Evolutionary conservation across 2,888 invertebrate species (phyloP), one percentile per base, ranked within the genome.

Genomic region (Pandemis cinnamomeana): DNA sequence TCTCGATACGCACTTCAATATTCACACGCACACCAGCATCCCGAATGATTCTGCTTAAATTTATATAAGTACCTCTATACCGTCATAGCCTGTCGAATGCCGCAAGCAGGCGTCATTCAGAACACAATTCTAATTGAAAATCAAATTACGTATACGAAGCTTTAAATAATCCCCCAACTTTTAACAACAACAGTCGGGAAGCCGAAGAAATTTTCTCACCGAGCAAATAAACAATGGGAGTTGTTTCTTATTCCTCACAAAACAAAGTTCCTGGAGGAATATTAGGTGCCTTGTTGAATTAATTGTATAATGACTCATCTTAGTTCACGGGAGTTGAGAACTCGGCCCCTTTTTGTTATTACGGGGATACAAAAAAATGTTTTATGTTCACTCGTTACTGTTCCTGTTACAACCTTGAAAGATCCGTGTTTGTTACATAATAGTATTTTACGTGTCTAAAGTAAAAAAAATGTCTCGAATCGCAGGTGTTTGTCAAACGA

Each of bases 221-320:
- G 86, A 84, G 83, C 84, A 82, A 85, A 80, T 81, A 76, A 80
- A 80, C 84, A 86, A 86, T 81, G 82, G 81, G 81, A 85, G 84
- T 87, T 89, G 88, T 88, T 88, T 86, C 86, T 86, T 84, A 86
- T 87, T 87, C 84, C 83, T 83, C 80, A 84, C 83, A 83, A 86
- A 90, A 88, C 87, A 88, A 89, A 88, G 82, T 89, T 89, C 78
- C 80, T 75, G 80, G 84, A 81, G 83, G 86, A 85, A 87, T 84
- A 89, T 87, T 84, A 85, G 87, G 87, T 86, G 87, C 89, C 89
- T 88, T 86, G 87, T 88, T 89, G 86, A 88, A 90, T 90, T 90
- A 89, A 91, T 91, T 89, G 87, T 87, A 84, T 87, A 90, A 91
- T 91, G 89, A 86, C 85, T 89, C 88, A 88, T 86, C 85, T 78